Percentiles rank a stretch among this genome's conserved stretches.
Conservation (phyloP, 1,140 invertebrate species). For the Cardiocondyla obscurior region DNA sequence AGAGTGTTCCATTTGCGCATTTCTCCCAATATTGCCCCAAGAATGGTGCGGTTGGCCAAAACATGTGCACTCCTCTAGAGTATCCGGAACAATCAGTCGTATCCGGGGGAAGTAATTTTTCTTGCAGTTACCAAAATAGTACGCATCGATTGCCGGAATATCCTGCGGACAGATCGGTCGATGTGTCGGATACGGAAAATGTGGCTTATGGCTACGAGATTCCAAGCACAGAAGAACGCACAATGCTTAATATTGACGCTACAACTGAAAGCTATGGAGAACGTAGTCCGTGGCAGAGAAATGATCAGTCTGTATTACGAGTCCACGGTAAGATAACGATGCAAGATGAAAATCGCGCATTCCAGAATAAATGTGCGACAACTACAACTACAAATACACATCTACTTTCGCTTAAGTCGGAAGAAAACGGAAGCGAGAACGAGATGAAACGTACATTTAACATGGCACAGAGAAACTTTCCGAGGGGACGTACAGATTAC, state of each 20-base stretch:
- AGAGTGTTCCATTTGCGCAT: conserved; percentile 58
- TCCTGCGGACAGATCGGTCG: conserved; percentile 46
- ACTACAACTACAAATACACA: conserved; percentile 7
- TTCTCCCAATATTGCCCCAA: conserved; percentile 64
- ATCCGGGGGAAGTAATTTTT: conserved; percentile 27
- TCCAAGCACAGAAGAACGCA: conserved; percentile 56
- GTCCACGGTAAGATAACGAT: conserved; percentile 51
- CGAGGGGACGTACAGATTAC: conserved; percentile 55
- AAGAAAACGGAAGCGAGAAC: conserved; percentile 6
- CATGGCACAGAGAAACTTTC: conserved; percentile 33
- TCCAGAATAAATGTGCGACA: neutral
- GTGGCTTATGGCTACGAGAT: conserved; percentile 32
- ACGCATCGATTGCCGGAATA: conserved; percentile 36
- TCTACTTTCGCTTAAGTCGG: conserved; percentile 18
- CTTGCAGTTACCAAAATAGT: conserved; percentile 15
- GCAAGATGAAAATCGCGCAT: neutral
- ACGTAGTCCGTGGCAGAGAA: conserved; percentile 43
- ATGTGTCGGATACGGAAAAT: conserved; percentile 63
- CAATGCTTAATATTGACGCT: conserved; percentile 61
- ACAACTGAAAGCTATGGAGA: conserved; percentile 57
- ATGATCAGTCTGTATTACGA: conserved; percentile 56
- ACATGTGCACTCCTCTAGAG: conserved; percentile 60
- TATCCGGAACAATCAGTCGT: conserved; percentile 50
- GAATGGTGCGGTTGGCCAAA: conserved; percentile 50
- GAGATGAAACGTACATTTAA: conserved; percentile 17